phyloP scores from a whole-genome alignment of 2,797 vertebrate genomes.

The Oreochromis mossambicus region DNA sequence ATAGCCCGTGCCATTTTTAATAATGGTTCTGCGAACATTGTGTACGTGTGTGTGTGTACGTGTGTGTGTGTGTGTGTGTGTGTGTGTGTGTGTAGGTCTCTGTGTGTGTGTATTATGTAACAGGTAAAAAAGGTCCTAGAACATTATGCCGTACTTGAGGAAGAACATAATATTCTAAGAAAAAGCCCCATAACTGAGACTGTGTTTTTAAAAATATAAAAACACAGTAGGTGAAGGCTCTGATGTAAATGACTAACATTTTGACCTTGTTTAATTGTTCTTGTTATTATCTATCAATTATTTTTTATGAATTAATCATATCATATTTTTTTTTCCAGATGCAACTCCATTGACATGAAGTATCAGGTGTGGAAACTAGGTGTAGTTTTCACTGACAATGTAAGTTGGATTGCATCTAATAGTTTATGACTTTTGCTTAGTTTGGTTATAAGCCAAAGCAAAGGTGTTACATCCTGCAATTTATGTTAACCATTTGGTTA shows the following conservation, averaged over 20 bases:
- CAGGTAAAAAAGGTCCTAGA: slow-evolving; percentile 3
- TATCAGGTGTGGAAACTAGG: slow-evolving; percentile 80
- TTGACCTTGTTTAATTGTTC: slow-evolving; percentile 12
- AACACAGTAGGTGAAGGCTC: slow-evolving; percentile 3
- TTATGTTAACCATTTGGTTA: background rate
- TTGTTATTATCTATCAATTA: background rate
- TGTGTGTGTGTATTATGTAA: background rate
- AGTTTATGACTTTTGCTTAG: background rate
- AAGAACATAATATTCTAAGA: slow-evolving; percentile 53
- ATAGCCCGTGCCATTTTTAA: background rate
- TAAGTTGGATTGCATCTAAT: slow-evolving; percentile 42
- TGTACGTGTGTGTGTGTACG: background rate
- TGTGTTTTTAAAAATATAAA: background rate
- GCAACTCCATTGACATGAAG: slow-evolving; percentile 68
- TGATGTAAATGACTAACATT: slow-evolving; percentile 25
- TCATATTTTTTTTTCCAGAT: slow-evolving; percentile 48
- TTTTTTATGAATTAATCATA: background rate
- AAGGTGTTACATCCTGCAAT: background rate
- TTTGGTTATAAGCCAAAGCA: slow-evolving; percentile 12
- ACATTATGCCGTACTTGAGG: slow-evolving; percentile 39
- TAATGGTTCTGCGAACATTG: background rate
- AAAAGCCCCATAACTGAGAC: background rate
- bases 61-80: background rate
- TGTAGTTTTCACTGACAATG: slow-evolving; percentile 76
- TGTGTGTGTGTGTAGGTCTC: background rate